Conservation (phyloP, 2,113 vertebrate genomes). For the Megaceryle maxima region DNA sequence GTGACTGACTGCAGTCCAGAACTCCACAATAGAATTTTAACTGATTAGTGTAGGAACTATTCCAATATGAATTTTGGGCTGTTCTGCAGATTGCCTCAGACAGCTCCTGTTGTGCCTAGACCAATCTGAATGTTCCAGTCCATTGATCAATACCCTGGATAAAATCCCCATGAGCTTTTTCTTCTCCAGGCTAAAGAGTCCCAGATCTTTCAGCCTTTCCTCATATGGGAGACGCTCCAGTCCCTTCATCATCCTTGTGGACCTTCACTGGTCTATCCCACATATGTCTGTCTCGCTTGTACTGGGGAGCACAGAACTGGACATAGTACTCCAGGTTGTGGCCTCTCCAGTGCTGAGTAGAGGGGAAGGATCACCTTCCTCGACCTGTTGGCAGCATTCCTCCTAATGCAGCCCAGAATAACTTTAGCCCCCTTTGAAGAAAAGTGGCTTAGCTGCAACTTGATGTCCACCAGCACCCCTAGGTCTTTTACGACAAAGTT, state of each 20-base stretch:
- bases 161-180: not conserved
- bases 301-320: not conserved
- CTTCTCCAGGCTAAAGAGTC: not conserved
- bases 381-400: not conserved
- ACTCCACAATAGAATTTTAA: not conserved
- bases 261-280: accelerated
- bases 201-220: not conserved
- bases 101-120: not conserved
- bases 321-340: not conserved
- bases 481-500: not conserved
- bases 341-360: not conserved
- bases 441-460: accelerated
- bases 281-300: not conserved
- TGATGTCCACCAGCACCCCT: not conserved
- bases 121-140: not conserved
- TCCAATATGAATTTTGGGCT: not conserved
- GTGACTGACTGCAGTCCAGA: not conserved
- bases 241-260: not conserved
- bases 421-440: not conserved
- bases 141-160: not conserved
- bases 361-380: not conserved
- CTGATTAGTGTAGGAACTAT: not conserved
- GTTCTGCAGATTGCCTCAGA: not conserved
- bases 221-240: not conserved
- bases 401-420: not conserved